Percentiles rank a stretch among this genome's conserved stretches.
Evolutionary conservation across 1,140 invertebrate species (phyloP).

Genomic region (Latrodectus geometricus): DNA sequence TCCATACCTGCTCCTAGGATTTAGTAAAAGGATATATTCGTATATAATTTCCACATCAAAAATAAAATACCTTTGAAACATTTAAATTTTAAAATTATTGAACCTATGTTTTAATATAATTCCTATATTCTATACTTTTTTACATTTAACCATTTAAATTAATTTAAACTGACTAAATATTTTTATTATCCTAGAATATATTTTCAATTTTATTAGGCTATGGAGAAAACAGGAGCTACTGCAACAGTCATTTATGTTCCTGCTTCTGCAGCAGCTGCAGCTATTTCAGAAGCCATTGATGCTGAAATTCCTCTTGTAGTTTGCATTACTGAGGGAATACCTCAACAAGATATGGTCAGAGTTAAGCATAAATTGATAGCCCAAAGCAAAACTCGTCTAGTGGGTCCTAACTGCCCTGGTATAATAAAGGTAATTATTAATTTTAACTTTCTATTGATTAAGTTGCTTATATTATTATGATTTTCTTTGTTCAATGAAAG

Average conservation of each 20-base stretch:
- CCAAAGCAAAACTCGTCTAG: conserved; percentile 92
- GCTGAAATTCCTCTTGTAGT: conserved; percentile 98
- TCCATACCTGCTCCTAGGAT: too few relatives aligned
- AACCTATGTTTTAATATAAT: too few relatives aligned
- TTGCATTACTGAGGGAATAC: conserved; percentile 98
- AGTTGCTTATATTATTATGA: not conserved
- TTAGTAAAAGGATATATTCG: too few relatives aligned
- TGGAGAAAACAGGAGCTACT: conserved; percentile 84
- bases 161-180: not conserved
- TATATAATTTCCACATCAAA: not conserved
- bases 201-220: conserved; percentile 76
- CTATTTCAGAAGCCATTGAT: conserved; percentile 96
- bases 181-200: not conserved
- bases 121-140: too few relatives aligned
- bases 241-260: conserved; percentile 98
- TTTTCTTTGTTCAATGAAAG: too few relatives aligned
- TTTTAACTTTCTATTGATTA: not conserved
- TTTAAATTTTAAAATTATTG: not conserved
- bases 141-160: too few relatives aligned
- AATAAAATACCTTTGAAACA: not conserved
- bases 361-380: conserved; percentile 91
- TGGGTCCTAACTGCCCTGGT: conserved; percentile 99
- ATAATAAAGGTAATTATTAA: conserved; percentile 81
- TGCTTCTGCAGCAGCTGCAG: conserved; percentile 89
- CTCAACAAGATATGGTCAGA: conserved; percentile 98